Evolutionary conservation across 2,113 vertebrate genomes (phyloP).

Genomic region (Micronisus gabar): DNA sequence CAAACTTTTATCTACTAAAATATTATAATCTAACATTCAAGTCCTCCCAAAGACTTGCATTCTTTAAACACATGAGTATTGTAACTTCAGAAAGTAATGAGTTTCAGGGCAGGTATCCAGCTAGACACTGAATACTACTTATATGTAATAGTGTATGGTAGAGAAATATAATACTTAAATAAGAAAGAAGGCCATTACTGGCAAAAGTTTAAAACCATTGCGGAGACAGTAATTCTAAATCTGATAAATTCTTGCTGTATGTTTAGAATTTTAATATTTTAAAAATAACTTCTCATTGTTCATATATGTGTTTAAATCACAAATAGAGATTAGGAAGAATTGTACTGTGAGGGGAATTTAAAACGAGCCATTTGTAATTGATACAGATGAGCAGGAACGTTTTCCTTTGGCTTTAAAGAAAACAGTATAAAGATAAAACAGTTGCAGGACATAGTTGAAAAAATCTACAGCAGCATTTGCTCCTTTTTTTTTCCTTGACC

Average conservation of each 20-base stretch:
- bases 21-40: background rate
- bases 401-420: background rate
- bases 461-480: background rate
- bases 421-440: background rate
- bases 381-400: background rate
- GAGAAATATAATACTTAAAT: background rate
- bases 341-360: background rate
- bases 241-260: background rate
- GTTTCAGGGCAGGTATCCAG: background rate
- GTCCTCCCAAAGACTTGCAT: background rate
- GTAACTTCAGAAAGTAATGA: background rate
- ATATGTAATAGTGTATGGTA: background rate
- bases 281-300: background rate
- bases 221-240: background rate
- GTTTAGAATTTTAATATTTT: background rate
- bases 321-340: background rate
- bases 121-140: background rate
- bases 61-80: background rate
- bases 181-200: background rate
- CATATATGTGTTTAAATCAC: background rate
- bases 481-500: background rate
- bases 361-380: background rate
- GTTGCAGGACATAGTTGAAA: background rate
- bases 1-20: background rate
- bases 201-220: background rate